Conservation (phyloP, 2,888 invertebrate species). For the Aphidoletes aphidimyza region DNA sequence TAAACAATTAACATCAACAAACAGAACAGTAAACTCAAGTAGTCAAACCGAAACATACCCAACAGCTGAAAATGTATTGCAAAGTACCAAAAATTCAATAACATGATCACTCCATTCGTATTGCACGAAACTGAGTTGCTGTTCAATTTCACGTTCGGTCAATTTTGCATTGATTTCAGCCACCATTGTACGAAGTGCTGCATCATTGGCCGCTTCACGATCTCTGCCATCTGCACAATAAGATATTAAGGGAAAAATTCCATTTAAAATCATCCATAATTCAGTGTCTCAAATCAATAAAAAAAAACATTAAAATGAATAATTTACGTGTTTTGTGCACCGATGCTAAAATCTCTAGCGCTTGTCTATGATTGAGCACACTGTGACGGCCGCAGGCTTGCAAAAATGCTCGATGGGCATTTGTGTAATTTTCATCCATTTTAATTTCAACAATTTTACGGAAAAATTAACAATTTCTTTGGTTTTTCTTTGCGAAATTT, state of each 20-base stretch:
- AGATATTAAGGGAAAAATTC: too few relatives aligned
- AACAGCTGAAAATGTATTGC: not conserved
- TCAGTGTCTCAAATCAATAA: too few relatives aligned
- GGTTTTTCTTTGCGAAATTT: too few relatives aligned
- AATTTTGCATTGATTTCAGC: slow-evolving; percentile 26
- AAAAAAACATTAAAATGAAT: too few relatives aligned
- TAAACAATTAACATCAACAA: not conserved
- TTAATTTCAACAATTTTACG: not conserved
- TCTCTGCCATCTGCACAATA: not conserved
- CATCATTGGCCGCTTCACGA: not conserved
- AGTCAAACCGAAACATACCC: not conserved
- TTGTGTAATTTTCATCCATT: not conserved
- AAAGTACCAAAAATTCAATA: not conserved
- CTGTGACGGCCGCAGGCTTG: not conserved
- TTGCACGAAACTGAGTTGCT: not conserved
- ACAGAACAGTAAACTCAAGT: not conserved
- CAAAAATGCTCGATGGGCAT: not conserved
- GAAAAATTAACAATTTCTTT: not conserved
- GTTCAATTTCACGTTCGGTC: not conserved
- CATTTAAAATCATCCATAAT: too few relatives aligned
- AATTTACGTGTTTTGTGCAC: not conserved
- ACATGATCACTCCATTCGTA: not conserved
- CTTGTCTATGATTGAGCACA: not conserved
- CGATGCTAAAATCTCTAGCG: not conserved
- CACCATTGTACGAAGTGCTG: not conserved